phyloP scores from a whole-genome alignment of 2,888 invertebrate species.

The Megaustenia siamemsis region DNA sequence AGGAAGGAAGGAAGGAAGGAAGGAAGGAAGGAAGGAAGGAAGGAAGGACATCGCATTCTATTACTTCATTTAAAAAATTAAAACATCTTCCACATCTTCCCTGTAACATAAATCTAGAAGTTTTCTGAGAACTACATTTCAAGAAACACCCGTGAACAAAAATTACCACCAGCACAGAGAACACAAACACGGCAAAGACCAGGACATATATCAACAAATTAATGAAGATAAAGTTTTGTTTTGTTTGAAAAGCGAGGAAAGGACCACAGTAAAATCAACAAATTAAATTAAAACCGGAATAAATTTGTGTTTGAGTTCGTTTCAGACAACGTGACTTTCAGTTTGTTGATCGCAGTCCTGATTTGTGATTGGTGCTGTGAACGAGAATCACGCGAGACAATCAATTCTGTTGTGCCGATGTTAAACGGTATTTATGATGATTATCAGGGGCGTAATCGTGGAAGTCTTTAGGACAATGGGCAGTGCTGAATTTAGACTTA shows the following conservation, averaged over 20 bases:
- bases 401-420: not conserved
- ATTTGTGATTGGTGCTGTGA: not conserved
- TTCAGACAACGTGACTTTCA: not conserved
- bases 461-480: not conserved
- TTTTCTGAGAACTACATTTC: not conserved
- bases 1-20: no score
- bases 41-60: not conserved
- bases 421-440: not conserved
- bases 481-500: not conserved
- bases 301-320: not conserved
- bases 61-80: not conserved
- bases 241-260: no score
- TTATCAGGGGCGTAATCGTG: not conserved
- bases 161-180: not conserved
- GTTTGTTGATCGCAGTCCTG: not conserved
- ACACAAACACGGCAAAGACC: no score
- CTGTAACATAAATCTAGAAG: not conserved
- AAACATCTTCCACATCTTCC: not conserved
- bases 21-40: no score
- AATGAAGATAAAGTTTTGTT: no score
- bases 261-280: not conserved
- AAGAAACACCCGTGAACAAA: not conserved
- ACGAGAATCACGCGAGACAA: not conserved
- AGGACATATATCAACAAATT: no score
- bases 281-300: not conserved